A percentile compares a stretch with the other conserved stretches of the same genome.
Evolutionary conservation across 2,113 vertebrate species (phyloP).

Genomic region (Lutjanus erythropterus): DNA sequence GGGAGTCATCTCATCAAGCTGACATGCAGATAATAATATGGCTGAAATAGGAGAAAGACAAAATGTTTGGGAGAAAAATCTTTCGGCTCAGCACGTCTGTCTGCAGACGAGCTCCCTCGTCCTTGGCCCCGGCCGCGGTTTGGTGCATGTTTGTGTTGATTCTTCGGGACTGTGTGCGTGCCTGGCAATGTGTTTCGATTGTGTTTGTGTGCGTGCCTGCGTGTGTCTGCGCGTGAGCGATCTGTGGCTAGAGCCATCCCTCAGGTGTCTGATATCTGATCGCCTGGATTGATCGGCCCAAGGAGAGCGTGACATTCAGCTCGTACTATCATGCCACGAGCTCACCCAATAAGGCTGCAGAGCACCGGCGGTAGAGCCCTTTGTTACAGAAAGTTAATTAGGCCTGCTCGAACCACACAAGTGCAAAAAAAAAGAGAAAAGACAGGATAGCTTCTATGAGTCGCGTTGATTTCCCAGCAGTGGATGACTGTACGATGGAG

Average conservation of each 20-base stretch:
- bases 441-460: conserved; percentile 14
- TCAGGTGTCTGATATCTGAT: conserved; percentile 84
- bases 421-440: background rate
- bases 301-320: conserved; percentile 85
- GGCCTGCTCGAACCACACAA: conserved; percentile 34
- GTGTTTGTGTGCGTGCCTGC: conserved; percentile 35
- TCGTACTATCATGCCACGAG: conserved; percentile 48
- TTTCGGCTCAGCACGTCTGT: conserved; percentile 45
- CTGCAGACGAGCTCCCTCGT: conserved; percentile 12
- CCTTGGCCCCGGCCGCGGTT: conserved; percentile 51
- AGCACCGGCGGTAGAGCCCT: conserved; percentile 28
- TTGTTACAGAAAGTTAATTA: conserved; percentile 73
- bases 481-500: conserved; percentile 23
- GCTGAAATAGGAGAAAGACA: conserved; percentile 58
- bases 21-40: conserved; percentile 69
- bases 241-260: conserved; percentile 69
- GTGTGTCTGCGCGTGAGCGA: conserved; percentile 31
- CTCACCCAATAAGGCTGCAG: conserved; percentile 49
- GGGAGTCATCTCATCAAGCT: conserved; percentile 67
- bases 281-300: conserved; percentile 80
- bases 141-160: conserved; percentile 34
- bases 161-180: conserved; percentile 16
- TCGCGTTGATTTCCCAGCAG: conserved; percentile 53
- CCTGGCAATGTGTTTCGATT: conserved; percentile 25
- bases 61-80: conserved; percentile 40